Evolutionary conservation across 2,113 vertebrate species (phyloP).

Genomic region (Muscicapa adusta): DNA sequence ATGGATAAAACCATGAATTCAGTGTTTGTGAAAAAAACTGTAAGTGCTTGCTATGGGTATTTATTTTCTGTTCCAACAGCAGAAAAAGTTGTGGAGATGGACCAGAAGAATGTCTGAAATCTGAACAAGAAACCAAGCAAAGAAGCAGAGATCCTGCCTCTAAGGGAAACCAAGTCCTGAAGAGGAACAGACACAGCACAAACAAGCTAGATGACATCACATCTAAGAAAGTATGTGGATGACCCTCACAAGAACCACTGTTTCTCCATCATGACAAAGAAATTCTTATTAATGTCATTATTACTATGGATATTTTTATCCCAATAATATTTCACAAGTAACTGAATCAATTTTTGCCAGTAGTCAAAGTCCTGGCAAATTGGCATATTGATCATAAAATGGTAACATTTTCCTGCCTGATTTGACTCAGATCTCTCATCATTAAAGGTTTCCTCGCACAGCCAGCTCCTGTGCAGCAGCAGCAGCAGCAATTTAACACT

Average conservation of each 20-base stretch:
- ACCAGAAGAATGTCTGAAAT: not conserved
- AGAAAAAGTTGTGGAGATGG: not conserved
- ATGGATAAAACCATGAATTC: not conserved
- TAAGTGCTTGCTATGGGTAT: rapidly evolving
- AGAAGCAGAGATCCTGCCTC: not conserved
- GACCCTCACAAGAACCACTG: not conserved
- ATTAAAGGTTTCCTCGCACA: not conserved
- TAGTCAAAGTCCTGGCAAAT: not conserved
- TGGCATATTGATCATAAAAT: not conserved
- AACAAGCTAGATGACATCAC: conserved; percentile 58
- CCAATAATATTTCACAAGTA: not conserved
- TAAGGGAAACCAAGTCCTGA: not conserved
- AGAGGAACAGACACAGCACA: not conserved
- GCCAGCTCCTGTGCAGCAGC: not conserved
- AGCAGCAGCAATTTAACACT: not conserved
- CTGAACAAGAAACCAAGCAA: not conserved
- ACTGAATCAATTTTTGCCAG: not conserved
- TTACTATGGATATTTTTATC: not conserved
- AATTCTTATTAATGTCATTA: not conserved
- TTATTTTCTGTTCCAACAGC: not conserved
- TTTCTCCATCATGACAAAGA: not conserved
- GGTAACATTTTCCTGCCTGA: not conserved
- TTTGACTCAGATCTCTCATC: not conserved
- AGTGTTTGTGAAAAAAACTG: not conserved
- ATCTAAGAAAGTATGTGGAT: conserved; percentile 78